Evolutionary conservation across 2,113 vertebrate genomes (phyloP).

Genomic region (Xerus inauris): DNA sequence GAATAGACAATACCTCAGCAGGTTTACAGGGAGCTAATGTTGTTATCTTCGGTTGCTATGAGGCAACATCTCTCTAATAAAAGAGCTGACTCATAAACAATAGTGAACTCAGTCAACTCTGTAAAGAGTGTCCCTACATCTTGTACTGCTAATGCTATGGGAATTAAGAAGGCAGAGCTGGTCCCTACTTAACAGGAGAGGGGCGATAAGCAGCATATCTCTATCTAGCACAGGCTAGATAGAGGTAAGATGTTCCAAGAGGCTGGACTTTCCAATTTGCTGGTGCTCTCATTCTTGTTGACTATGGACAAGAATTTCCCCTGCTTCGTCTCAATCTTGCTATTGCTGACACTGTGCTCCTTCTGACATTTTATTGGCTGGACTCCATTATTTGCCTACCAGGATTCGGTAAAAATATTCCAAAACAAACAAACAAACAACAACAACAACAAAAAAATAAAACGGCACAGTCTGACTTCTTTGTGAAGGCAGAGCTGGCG

Average conservation of each 20-base stretch:
- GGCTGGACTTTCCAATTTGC: not conserved
- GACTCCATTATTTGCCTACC: conserved; percentile 24
- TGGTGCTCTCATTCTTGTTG: not conserved
- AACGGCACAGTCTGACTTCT: not conserved
- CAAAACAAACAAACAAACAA: too few species aligned
- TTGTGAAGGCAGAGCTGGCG: conserved; percentile 65
- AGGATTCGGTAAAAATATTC: conserved; percentile 36
- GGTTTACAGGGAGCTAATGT: not conserved
- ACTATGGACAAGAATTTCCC: not conserved
- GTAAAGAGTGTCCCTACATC: not conserved
- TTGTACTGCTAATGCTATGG: not conserved
- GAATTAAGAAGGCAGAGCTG: not conserved
- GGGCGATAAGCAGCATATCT: conserved; percentile 36
- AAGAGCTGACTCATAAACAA: conserved; percentile 9
- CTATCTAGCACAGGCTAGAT: not conserved
- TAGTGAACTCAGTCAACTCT: not conserved
- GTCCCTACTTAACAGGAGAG: not conserved
- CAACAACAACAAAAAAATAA: too few species aligned
- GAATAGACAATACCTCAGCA: not conserved
- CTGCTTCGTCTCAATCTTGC: not conserved
- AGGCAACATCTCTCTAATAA: conserved; percentile 50
- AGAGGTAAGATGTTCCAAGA: conserved; percentile 60
- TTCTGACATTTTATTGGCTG: conserved; percentile 36
- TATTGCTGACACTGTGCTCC: not conserved
- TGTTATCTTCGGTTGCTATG: conserved; percentile 4